These are phyloP conservation scores for Eristalis pertinax DNA, from an alignment of 2,888 invertebrate genomes.

Conservation along the genomic window DNA sequence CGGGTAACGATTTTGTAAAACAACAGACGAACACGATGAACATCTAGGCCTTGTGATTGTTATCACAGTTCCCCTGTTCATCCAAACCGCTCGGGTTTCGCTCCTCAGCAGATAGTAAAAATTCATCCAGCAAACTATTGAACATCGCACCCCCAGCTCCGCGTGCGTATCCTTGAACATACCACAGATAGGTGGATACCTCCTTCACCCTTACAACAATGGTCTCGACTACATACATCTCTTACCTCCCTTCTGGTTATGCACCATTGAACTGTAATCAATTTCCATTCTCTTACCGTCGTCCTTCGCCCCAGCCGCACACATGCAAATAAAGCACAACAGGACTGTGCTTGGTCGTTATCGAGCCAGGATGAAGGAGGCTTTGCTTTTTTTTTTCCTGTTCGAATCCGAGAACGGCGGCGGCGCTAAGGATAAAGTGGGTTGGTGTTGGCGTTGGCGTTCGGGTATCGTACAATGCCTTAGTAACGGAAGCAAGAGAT, in stretches of 20 bases:
- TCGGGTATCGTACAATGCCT: slow-evolving; percentile 35
- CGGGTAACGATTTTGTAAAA: slow-evolving; percentile 55
- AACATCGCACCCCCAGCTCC: slow-evolving; percentile 14
- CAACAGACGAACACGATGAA: slow-evolving; percentile 29
- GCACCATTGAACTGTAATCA: slow-evolving; percentile 74
- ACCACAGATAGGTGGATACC: slow-evolving; percentile 13
- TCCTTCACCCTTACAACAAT: background rate
- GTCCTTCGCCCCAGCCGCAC: background rate
- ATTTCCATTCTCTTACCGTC: slow-evolving; percentile 58
- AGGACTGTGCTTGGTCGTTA: background rate
- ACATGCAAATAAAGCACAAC: slow-evolving; percentile 51
- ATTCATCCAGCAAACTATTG: slow-evolving; percentile 55
- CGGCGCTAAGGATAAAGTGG: slow-evolving; percentile 13
- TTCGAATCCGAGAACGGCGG: background rate
- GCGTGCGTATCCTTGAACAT: slow-evolving; percentile 34
- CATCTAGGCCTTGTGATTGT: slow-evolving; percentile 49
- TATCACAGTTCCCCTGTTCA: slow-evolving; percentile 27
- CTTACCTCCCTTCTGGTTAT: slow-evolving; percentile 51
- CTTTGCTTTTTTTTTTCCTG: background rate
- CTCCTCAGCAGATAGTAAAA: slow-evolving; percentile 31
- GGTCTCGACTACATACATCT: background rate
- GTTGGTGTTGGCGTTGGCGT: background rate
- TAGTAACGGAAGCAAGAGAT: slow-evolving; percentile 48
- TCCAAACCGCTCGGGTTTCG: background rate
- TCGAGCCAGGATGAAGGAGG: background rate